Evolutionary conservation across 1,140 invertebrate species (phyloP).

Genomic region (Drosophila ogumai): DNA sequence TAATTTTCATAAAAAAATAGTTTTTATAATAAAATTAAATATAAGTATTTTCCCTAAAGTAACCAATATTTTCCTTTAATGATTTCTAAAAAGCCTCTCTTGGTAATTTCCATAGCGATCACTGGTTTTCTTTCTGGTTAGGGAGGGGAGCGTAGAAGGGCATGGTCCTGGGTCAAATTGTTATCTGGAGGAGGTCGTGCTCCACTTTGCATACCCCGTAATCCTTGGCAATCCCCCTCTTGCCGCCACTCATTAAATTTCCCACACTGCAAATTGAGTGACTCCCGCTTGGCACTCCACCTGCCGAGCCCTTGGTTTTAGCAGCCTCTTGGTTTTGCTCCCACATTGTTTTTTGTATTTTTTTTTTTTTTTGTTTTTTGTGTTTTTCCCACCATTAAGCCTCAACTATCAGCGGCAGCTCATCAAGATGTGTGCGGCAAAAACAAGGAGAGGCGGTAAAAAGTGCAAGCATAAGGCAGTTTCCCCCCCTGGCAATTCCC

Average conservation of each 20-base stretch:
- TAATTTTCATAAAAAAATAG: neutral
- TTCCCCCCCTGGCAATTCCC: conserved; percentile 11
- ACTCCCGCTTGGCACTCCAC: conserved; percentile 30
- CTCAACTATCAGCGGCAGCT: conserved; percentile 71
- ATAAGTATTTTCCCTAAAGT: neutral
- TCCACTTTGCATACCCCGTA: conserved; percentile 55
- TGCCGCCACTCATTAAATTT: conserved; percentile 67
- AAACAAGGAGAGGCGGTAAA: conserved; percentile 45
- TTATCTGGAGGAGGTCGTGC: conserved; percentile 31
- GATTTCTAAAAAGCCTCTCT: too few relatives aligned
- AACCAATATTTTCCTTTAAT: neutral
- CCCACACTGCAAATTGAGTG: conserved; percentile 71
- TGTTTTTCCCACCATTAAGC: conserved; percentile 78
- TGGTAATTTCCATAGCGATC: neutral
- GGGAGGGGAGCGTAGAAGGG: neutral
- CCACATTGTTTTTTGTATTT: conserved; percentile 30
- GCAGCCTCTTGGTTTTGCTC: conserved; percentile 12
- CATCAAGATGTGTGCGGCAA: conserved; percentile 57
- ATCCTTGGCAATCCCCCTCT: conserved; percentile 7
- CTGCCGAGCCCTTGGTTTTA: conserved; percentile 10
- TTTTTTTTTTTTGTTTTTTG: conserved; percentile 44
- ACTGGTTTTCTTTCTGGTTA: conserved; percentile 21
- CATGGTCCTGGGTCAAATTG: conserved; percentile 12
- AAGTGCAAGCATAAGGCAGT: conserved; percentile 64
- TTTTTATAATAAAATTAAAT: neutral